Percentiles rank a stretch among this genome's conserved stretches.
Evolutionary conservation across 2,113 vertebrate species (phyloP).

Genomic region (Daubentonia madagascariensis): DNA sequence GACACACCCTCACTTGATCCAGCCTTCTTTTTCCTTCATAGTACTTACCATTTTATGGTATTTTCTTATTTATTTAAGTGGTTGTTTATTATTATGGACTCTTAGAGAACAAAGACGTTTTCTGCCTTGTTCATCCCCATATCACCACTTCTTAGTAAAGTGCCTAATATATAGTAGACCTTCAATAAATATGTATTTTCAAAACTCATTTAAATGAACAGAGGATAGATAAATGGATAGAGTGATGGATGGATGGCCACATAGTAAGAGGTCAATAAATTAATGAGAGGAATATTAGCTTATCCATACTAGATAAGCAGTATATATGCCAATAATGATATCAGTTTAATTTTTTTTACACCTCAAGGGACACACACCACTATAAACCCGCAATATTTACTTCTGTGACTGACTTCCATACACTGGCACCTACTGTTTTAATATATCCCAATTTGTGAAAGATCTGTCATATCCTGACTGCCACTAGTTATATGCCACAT

Average conservation of each 20-base stretch:
- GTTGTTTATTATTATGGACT: not conserved
- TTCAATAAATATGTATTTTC: not conserved
- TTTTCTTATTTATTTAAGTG: not conserved
- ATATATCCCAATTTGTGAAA: not conserved
- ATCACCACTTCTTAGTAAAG: not conserved
- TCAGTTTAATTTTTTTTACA: not conserved
- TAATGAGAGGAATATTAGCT: not conserved
- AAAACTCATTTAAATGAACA: not conserved
- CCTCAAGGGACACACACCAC: not conserved
- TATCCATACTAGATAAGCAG: not conserved
- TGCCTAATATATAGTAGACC: not conserved
- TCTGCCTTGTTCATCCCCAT: not conserved
- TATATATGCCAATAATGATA: not conserved
- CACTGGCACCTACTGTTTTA: not conserved
- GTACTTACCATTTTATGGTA: rapidly evolving
- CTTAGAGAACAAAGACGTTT: not conserved
- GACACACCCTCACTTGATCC: not conserved
- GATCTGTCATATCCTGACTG: not conserved
- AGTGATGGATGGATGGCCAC: not conserved
- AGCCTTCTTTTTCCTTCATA: not conserved
- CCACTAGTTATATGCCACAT: not conserved
- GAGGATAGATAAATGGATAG: not conserved
- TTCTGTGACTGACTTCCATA: not conserved
- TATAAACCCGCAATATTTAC: not conserved
- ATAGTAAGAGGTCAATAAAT: not conserved